Evolutionary conservation across 2,113 vertebrate species (phyloP).

Genomic region (Malurus cyaneus): DNA sequence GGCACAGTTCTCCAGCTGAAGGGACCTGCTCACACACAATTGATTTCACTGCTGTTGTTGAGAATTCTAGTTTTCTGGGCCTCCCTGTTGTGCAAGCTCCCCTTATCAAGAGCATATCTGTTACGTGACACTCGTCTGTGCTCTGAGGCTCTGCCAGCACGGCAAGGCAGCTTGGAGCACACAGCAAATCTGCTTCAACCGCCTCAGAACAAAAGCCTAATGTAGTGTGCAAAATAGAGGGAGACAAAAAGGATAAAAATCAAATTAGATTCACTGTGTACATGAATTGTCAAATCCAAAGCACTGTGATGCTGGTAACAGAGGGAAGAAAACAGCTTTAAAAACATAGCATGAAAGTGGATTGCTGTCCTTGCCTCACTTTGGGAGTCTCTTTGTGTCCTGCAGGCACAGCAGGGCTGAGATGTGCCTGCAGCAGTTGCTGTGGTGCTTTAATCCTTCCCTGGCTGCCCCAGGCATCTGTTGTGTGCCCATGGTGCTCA

Average conservation of each 20-base stretch:
- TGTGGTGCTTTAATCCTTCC: not conserved
- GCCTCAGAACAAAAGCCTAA: slow-evolving; percentile 17
- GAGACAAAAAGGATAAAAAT: slow-evolving; percentile 21
- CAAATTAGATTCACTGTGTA: not conserved
- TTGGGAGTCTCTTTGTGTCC: not conserved
- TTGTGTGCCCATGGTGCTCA: rapidly evolving
- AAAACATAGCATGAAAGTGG: not conserved
- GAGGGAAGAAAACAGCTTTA: not conserved
- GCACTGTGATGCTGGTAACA: not conserved
- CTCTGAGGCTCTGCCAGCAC: slow-evolving; percentile 5
- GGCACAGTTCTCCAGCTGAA: not conserved
- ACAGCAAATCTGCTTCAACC: not conserved
- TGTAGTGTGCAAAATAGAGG: not conserved
- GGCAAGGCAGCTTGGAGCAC: not conserved
- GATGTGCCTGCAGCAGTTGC: not conserved
- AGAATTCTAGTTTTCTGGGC: not conserved
- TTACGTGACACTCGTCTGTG: not conserved
- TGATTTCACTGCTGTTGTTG: not conserved
- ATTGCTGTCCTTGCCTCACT: not conserved
- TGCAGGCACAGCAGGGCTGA: not conserved
- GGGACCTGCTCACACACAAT: not conserved
- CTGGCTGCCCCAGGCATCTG: not conserved
- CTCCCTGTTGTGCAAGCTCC: not conserved
- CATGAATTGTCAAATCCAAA: not conserved
- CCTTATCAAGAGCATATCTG: not conserved